phyloP scores from a whole-genome alignment of 2,888 invertebrate species.

The Drosophila algonquin region DNA sequence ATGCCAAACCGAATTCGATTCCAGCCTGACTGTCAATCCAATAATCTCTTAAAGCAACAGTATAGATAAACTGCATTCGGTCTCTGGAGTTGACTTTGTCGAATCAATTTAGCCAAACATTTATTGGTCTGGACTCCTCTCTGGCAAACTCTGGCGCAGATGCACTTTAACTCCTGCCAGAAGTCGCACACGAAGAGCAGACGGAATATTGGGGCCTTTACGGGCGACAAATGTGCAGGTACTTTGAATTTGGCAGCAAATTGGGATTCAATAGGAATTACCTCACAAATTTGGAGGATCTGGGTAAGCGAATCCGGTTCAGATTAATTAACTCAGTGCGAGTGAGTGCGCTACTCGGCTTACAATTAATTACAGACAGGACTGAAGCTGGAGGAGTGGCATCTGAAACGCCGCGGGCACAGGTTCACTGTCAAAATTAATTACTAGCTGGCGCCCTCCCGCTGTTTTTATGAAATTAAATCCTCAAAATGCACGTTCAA shows the following conservation, averaged over 20 bases:
- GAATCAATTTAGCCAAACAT: conserved; percentile 71
- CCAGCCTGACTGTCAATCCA: conserved; percentile 40
- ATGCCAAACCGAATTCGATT: conserved; percentile 9
- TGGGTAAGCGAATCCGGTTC: conserved; percentile 46
- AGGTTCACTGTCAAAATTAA: conserved; percentile 80
- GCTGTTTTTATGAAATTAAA: conserved; percentile 75
- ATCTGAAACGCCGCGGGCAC: conserved; percentile 56
- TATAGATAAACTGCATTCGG: conserved; percentile 43
- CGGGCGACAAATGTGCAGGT: not conserved
- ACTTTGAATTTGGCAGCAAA: conserved; percentile 50
- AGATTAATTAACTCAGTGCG: conserved; percentile 82
- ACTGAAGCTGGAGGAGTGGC: conserved; percentile 51
- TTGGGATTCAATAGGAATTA: conserved; percentile 34
- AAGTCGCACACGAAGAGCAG: conserved; percentile 39
- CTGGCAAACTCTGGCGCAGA: conserved; percentile 52
- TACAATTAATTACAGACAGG: conserved; percentile 81
- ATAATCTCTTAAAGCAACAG: conserved; percentile 27
- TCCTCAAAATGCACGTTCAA: conserved; percentile 51
- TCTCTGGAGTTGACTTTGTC: conserved; percentile 60
- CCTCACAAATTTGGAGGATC: conserved; percentile 24
- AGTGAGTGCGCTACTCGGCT: conserved; percentile 64
- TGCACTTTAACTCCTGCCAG: conserved; percentile 57
- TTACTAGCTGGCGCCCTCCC: conserved; percentile 64
- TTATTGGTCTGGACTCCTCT: conserved; percentile 67
- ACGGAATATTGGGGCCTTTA: not conserved